Conservation (phyloP, 2,888 invertebrate species). For the Lasioglossum vierecki region DNA sequence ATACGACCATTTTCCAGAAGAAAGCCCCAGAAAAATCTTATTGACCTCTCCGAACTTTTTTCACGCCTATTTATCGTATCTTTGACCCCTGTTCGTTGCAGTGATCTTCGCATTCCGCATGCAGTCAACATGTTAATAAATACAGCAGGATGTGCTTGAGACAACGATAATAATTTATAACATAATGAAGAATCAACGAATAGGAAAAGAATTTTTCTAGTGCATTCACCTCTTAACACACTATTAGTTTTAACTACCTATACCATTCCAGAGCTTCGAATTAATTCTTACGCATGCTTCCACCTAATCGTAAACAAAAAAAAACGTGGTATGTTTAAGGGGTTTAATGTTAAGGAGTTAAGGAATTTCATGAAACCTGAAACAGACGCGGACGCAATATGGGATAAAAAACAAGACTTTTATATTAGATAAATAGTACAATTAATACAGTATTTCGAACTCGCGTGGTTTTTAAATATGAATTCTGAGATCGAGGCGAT, state of each 20-base stretch:
- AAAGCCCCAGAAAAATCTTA: neutral
- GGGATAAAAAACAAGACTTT: neutral
- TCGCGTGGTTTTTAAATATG: neutral
- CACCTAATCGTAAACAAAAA: neutral
- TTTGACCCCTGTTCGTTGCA: neutral
- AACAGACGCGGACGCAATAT: neutral
- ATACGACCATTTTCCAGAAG: neutral
- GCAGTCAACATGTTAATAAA: neutral
- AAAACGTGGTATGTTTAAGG: neutral
- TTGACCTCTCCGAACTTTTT: neutral
- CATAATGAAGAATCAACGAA: neutral
- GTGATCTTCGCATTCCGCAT: neutral
- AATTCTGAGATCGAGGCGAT: neutral
- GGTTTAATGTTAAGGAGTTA: neutral
- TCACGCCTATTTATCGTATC: neutral
- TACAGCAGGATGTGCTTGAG: neutral
- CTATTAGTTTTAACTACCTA: neutral
- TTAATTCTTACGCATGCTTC: neutral
- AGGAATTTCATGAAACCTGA: neutral
- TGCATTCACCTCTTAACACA: neutral
- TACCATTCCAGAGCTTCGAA: neutral
- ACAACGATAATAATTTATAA: neutral
- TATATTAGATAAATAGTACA: slow-evolving; percentile 10
- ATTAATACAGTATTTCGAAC: slow-evolving; percentile 1
- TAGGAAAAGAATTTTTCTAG: neutral